Evolutionary conservation across 2,888 invertebrate species (phyloP).

Genomic region (Caenorhabditis angaria): DNA sequence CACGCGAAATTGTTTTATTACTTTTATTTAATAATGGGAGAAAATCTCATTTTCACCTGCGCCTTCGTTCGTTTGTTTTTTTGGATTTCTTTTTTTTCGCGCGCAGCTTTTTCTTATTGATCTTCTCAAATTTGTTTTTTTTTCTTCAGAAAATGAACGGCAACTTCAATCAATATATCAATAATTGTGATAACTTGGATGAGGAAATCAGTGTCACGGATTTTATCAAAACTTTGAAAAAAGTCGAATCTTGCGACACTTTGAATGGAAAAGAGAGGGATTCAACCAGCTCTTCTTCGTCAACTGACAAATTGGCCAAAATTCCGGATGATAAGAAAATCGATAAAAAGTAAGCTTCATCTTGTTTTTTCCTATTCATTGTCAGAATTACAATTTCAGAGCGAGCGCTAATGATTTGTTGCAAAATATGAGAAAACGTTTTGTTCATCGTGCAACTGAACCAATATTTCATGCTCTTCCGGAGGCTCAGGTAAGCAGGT

Average conservation of each 20-base stretch:
- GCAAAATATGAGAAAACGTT: conserved; percentile 48
- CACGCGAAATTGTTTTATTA: too few relatives aligned
- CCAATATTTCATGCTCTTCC: conserved; percentile 51
- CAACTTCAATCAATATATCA: conserved; percentile 43
- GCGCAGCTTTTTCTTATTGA: background rate
- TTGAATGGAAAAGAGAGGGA: conserved; percentile 25
- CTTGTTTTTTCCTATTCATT: background rate
- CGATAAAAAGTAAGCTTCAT: conserved; percentile 32
- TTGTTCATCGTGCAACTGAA: conserved; percentile 54
- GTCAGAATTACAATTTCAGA: conserved; percentile 15
- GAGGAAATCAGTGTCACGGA: conserved; percentile 51
- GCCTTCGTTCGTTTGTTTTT: background rate
- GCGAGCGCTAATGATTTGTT: conserved; percentile 47
- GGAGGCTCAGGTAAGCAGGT: conserved; percentile 49
- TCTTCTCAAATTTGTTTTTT: background rate
- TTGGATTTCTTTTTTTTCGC: background rate
- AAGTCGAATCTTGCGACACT: conserved; percentile 43
- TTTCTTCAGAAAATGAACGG: conserved; percentile 29
- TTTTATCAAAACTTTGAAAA: conserved; percentile 55
- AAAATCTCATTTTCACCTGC: background rate
- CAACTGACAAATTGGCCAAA: conserved; percentile 34
- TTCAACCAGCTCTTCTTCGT: conserved; percentile 30
- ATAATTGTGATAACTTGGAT: conserved; percentile 47
- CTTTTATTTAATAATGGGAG: too few relatives aligned
- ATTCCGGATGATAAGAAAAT: conserved; percentile 34